A percentile compares a stretch with the other conserved stretches of the same genome.
phyloP scores from a whole-genome alignment of 2,113 vertebrate genomes.

The Erythrocebus patas region DNA sequence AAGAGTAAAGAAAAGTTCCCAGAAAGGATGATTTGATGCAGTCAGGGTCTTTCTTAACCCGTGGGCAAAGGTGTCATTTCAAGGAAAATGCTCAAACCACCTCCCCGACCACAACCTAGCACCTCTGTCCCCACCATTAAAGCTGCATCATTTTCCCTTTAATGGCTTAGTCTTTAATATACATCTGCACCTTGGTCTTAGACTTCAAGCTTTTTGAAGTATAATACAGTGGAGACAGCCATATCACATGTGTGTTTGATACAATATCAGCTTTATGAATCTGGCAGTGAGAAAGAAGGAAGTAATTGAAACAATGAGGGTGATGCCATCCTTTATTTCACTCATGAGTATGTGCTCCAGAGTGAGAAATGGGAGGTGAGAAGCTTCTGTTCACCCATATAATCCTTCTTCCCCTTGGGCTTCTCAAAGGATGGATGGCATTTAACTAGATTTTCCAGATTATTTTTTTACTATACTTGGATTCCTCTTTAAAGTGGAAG shows the following conservation, averaged over 20 bases:
- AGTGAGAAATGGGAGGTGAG: not conserved
- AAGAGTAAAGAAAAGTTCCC: not conserved
- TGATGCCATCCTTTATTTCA: not conserved
- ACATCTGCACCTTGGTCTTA: not conserved
- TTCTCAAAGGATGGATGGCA: not conserved
- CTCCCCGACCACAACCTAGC: too few species aligned
- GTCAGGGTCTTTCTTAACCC: not conserved
- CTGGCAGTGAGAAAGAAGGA: not conserved
- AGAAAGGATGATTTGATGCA: not conserved
- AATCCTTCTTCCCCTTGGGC: not conserved
- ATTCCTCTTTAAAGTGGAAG: not conserved
- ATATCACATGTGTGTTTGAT: not conserved
- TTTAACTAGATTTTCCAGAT: not conserved
- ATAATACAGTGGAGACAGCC: not conserved
- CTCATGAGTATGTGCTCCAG: not conserved
- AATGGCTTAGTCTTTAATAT: not conserved
- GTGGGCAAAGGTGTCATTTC: not conserved
- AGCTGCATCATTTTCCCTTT: not conserved
- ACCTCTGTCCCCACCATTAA: not conserved
- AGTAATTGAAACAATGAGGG: not conserved
- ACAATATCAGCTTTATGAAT: not conserved
- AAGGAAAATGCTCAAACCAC: not conserved
- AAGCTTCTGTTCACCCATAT: not conserved
- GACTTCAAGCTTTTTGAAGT: not conserved
- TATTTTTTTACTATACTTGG: not conserved